Conservation (phyloP, 2,888 invertebrate genomes). For the Drosophila pegasa region DNA sequence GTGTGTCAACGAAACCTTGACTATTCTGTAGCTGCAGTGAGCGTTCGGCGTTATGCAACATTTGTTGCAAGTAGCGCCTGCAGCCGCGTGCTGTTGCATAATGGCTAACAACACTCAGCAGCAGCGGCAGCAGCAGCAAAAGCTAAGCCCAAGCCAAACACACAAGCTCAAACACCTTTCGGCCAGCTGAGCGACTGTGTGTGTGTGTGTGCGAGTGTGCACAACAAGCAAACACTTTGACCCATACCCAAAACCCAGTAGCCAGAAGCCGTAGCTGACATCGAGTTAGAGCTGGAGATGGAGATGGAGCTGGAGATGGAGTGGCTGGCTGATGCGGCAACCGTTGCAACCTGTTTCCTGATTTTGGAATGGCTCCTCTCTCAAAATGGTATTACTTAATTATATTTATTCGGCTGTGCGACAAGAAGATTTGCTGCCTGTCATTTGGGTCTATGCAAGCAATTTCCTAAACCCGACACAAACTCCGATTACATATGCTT, state of each 20-base stretch:
- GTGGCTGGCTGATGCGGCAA: conserved; percentile 40
- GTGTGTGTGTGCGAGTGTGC: conserved; percentile 21
- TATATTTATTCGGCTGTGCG: conserved; percentile 64
- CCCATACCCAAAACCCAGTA: conserved; percentile 53
- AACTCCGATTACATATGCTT: conserved; percentile 34
- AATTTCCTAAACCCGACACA: background rate
- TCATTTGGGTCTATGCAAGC: conserved; percentile 19
- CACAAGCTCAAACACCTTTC: conserved; percentile 33
- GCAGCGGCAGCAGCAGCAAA: conserved; percentile 4
- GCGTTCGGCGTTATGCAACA: conserved; percentile 38
- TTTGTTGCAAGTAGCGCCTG: conserved; percentile 44
- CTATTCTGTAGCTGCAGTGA: conserved; percentile 20
- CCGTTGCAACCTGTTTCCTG: conserved; percentile 73
- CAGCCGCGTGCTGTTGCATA: conserved; percentile 42
- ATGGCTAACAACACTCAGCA: conserved; percentile 36
- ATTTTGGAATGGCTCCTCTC: conserved; percentile 44
- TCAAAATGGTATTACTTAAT: conserved; percentile 63
- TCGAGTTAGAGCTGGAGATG: conserved; percentile 25
- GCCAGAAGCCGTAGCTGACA: conserved; percentile 43
- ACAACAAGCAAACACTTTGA: conserved; percentile 54
- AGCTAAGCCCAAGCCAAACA: conserved; percentile 19
- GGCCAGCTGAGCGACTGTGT: conserved; percentile 20
- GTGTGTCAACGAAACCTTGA: conserved; percentile 25
- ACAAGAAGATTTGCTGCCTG: conserved; percentile 72
- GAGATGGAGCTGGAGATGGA: conserved; percentile 8